Base-by-base conservation (phyloP, 2,888 invertebrate species). In the Timema podura region DNA sequence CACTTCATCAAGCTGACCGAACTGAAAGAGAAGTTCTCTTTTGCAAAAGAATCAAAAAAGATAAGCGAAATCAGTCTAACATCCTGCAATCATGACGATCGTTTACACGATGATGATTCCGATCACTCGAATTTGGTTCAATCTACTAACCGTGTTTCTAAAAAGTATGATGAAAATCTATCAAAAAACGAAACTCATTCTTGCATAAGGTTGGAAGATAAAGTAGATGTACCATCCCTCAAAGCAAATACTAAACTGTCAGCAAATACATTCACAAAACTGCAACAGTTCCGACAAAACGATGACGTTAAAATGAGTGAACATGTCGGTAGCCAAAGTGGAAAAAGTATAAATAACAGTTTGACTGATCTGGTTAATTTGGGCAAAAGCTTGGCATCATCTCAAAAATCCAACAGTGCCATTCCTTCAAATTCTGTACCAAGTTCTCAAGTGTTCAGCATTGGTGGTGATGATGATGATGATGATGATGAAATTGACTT, bases 1-100 rank as follows among this genome's bases (percentile, higher is more conserved):
- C 11, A 44, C 5, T 44, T 30, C n/a, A 44, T 6, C 8, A 54
- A 69, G 10, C 30, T 67, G 45, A 9, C 61, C 15, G 13, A 7
- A 45, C 47, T 71, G 10, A 71, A 69, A 47, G 67, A 69, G 11
- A 59, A 30, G 46, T 71, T 71, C 51, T 61, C 68, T 54, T 71
- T 67, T 51, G 47, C 7, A 13, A 68, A 59, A 44, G 49, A 70
- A 44, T 16, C 5, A 0, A 68, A 68, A 64, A 16, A 16, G 13
- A 48, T 16, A n/a, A n/a, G 13, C 2, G 48, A 64, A n/a, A n/a
- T 48, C 30, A 68, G 48, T 44, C 30, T 30, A 30, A 44, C 47
- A 5, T 51, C 67, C 9, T 13, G 61, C 3, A 30, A 30, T 30
- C 30, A 30, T 30, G 3, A 30, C 30, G 30, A 30, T 30, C 30